phyloP scores from a whole-genome alignment of 2,888 invertebrate genomes.

The Eulithis testata region DNA sequence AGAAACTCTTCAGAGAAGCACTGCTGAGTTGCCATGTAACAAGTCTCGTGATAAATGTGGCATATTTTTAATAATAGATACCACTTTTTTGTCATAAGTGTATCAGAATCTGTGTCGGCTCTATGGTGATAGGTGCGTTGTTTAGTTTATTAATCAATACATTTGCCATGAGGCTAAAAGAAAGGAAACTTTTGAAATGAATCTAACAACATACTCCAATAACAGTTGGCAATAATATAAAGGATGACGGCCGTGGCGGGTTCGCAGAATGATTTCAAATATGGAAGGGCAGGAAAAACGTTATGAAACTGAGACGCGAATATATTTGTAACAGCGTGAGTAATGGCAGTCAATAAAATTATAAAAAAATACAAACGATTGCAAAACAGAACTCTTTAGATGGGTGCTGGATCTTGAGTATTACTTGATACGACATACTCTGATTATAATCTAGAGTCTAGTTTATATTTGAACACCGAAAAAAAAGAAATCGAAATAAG shows the following conservation, averaged over 20 bases:
- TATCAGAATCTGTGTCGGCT: neutral
- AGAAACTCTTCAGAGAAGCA: constrained; percentile 61
- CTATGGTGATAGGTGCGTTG: neutral
- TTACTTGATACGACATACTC: too few relatives aligned
- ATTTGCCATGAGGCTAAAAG: too few relatives aligned
- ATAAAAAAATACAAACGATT: constrained; percentile 19
- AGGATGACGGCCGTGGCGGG: constrained; percentile 8
- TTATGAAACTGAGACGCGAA: constrained; percentile 60
- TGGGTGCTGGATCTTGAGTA: neutral
- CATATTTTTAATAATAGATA: neutral
- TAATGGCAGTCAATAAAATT: constrained; percentile 39
- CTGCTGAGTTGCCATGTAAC: constrained; percentile 32
- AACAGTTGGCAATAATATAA: constrained; percentile 24
- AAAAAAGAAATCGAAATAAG: too few relatives aligned
- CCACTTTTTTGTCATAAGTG: neutral
- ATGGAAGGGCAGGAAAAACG: constrained; percentile 51
- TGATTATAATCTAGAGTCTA: too few relatives aligned
- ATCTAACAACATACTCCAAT: neutral
- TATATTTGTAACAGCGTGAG: constrained; percentile 45
- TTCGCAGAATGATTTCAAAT: constrained; percentile 54
- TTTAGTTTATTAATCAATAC: too few relatives aligned
- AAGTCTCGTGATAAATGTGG: neutral
- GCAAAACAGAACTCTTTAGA: constrained; percentile 19
- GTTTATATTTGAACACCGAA: too few relatives aligned
- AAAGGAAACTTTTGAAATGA: neutral